Evolutionary conservation across 2,888 invertebrate species (phyloP).

Genomic region (Rhopalosiphum nymphaeae): DNA sequence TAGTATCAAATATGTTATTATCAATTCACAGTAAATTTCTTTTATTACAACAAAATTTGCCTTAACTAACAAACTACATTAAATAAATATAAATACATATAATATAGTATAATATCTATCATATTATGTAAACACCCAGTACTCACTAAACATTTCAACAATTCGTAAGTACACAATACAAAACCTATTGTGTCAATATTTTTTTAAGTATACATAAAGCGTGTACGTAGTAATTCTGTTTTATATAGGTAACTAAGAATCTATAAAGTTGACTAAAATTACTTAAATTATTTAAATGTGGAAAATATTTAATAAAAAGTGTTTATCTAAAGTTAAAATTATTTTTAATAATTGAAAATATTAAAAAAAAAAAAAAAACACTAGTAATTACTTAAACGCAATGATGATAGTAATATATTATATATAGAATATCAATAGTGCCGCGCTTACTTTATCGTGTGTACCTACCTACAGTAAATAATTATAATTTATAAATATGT

Average conservation of each 20-base stretch:
- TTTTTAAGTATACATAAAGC: neutral
- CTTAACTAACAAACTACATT: neutral
- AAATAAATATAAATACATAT: neutral
- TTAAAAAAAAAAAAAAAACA: neutral
- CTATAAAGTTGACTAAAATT: neutral
- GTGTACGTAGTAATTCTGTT: neutral
- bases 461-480: neutral
- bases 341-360: neutral
- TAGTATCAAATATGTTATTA: slow-evolving; percentile 1
- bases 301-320: neutral
- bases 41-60: neutral
- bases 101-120: neutral
- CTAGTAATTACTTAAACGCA: neutral
- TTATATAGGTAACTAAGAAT: neutral
- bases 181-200: neutral
- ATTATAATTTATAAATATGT: neutral
- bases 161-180: neutral
- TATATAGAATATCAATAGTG: neutral
- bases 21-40: neutral
- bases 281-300: neutral
- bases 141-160: neutral
- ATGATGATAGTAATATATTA: neutral
- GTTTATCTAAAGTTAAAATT: neutral
- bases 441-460: neutral
- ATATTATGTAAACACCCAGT: neutral